Percentiles rank a stretch among this genome's conserved stretches.
Conservation (phyloP, 2,113 vertebrate species). For the Amblyopsis rosae region DNA sequence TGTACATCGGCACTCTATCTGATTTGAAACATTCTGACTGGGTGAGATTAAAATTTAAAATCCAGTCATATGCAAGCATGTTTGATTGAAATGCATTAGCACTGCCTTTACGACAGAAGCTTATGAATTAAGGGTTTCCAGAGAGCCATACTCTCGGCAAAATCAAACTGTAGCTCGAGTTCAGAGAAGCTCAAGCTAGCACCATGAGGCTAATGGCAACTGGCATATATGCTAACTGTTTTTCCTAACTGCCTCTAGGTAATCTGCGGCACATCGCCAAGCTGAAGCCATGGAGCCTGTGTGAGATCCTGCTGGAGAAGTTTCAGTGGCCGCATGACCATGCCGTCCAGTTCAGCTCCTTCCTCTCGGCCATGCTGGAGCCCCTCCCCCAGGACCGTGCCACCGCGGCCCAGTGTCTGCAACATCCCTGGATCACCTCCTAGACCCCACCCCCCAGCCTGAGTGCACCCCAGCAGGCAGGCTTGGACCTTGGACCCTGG, state of each 20-base stretch:
- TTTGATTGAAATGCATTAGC: too few species aligned
- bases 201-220: neutral
- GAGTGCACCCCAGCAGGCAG: neutral
- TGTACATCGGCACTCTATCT: too few species aligned
- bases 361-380: constrained; percentile 93
- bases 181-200: neutral
- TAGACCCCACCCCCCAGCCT: constrained; percentile 59
- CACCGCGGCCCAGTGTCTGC: constrained; percentile 90
- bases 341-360: constrained; percentile 89
- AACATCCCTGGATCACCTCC: constrained; percentile 89
- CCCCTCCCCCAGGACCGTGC: constrained; percentile 89
- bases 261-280: constrained; percentile 91
- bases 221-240: neutral
- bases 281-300: constrained; percentile 93
- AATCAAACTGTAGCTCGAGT: too few species aligned
- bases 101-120: too few species aligned
- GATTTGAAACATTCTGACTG: too few species aligned
- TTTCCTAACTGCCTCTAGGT: constrained; percentile 67
- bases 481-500: constrained; percentile 2
- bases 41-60: too few species aligned
- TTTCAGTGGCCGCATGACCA: constrained; percentile 91
- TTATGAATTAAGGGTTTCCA: too few species aligned
- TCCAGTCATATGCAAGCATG: too few species aligned
- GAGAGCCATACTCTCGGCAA: too few species aligned
- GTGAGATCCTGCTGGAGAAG: constrained; percentile 93